phyloP scores from a whole-genome alignment of 1,140 invertebrate species.

The Lutraria rhynchaena region DNA sequence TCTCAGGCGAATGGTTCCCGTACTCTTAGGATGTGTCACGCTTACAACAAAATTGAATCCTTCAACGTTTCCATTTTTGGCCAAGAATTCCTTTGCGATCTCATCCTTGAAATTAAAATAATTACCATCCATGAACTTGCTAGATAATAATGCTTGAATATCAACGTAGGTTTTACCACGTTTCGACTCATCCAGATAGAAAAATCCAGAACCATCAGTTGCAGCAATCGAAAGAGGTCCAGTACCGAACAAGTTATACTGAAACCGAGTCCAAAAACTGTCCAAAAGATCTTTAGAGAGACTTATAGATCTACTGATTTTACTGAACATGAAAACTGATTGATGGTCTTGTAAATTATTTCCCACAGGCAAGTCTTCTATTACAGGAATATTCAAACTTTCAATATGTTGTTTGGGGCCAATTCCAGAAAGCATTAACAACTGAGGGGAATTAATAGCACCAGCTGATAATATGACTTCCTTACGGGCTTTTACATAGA shows the following conservation, averaged over 20 bases:
- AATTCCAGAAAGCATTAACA: slow-evolving; percentile 54
- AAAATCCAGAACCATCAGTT: background rate
- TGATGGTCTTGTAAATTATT: slow-evolving; percentile 91
- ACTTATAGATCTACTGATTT: background rate
- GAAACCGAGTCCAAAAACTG: slow-evolving; percentile 49
- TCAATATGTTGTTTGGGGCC: slow-evolving; percentile 70
- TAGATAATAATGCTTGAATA: slow-evolving; percentile 30
- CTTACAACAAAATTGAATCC: slow-evolving; percentile 19
- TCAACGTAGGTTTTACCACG: slow-evolving; percentile 19
- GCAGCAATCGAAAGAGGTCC: slow-evolving; percentile 49
- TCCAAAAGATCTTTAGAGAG: slow-evolving; percentile 38
- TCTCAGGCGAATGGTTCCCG: slow-evolving; percentile 73
- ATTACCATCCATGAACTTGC: background rate
- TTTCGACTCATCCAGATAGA: slow-evolving; percentile 2
- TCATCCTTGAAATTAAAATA: slow-evolving; percentile 23
- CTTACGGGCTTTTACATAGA: slow-evolving; percentile 28
- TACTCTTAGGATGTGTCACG: slow-evolving; percentile 65
- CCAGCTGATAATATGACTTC: slow-evolving; percentile 56
- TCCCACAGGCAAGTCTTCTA: slow-evolving; percentile 89
- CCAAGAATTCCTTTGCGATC: slow-evolving; percentile 10
- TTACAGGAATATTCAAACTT: slow-evolving; percentile 65
- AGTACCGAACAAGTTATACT: slow-evolving; percentile 62
- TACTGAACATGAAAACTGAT: slow-evolving; percentile 47
- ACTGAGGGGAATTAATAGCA: slow-evolving; percentile 49
- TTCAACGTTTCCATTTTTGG: background rate